A percentile compares a stretch with the other conserved stretches of the same genome.
Conservation (phyloP, 2,113 vertebrate species). For the Lophotis ruficrista region DNA sequence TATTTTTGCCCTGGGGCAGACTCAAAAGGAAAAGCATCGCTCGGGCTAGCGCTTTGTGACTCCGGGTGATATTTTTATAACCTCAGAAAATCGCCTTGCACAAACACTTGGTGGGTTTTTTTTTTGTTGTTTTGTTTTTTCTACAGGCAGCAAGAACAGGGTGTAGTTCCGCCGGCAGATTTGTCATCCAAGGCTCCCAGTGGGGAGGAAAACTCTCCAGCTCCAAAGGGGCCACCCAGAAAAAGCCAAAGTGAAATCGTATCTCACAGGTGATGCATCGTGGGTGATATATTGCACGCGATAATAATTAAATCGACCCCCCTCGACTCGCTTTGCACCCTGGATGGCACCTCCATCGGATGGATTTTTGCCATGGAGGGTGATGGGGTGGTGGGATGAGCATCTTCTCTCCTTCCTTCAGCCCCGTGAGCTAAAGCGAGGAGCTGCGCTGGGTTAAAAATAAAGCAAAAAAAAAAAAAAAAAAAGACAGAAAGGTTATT, state of each 20-base stretch:
- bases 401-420: neutral
- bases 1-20: neutral
- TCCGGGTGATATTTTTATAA: neutral
- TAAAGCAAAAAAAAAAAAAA: neutral
- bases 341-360: neutral
- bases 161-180: neutral
- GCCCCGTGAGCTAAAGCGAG: neutral
- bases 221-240: neutral
- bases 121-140: neutral
- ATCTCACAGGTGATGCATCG: no score
- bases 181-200: neutral
- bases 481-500: neutral
- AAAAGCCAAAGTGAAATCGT: neutral
- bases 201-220: neutral
- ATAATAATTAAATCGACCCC: neutral
- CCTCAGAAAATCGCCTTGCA: neutral
- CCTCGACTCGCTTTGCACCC: rapidly evolving
- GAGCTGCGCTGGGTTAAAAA: slow-evolving; percentile 4
- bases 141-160: neutral
- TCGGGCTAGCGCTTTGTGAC: neutral
- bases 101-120: neutral
- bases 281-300: no score
- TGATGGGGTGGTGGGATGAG: neutral
- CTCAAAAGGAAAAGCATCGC: neutral
- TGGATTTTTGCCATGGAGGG: neutral